These are phyloP conservation scores for Fundulus diaphanus DNA, from an alignment of 2,797 vertebrate species.

Conservation along the genomic window DNA sequence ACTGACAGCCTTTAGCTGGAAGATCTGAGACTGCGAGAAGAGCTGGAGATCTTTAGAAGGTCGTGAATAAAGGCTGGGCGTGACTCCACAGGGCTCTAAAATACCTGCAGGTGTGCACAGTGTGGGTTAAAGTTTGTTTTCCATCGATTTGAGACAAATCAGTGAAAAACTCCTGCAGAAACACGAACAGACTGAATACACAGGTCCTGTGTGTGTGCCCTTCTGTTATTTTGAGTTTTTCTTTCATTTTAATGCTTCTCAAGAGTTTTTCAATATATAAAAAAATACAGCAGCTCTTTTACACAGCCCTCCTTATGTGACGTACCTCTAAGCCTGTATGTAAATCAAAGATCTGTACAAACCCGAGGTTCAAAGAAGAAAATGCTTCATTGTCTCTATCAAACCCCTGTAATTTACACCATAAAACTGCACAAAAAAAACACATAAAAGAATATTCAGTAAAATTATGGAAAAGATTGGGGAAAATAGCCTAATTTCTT, in stretches of 20 bases:
- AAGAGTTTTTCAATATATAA: neutral
- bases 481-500: conserved; percentile 44
- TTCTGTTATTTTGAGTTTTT: neutral
- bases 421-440: conserved; percentile 53
- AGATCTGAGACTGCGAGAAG: no score
- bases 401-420: conserved; percentile 42
- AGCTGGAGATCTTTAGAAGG: no score
- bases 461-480: conserved; percentile 21
- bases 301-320: neutral
- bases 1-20: no score
- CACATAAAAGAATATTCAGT: conserved; percentile 43
- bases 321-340: neutral
- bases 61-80: no score
- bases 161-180: neutral
- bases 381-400: conserved; percentile 25
- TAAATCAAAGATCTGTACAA: conserved; percentile 16
- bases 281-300: neutral
- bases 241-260: no score
- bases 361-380: conserved; percentile 25
- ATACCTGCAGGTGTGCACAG: no score
- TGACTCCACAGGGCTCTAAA: no score
- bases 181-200: neutral
- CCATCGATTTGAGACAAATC: no score
- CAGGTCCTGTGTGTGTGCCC: neutral
- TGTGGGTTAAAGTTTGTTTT: no score